phyloP scores from a whole-genome alignment of 1,140 invertebrate species.

The Xylocopa sonorina region DNA sequence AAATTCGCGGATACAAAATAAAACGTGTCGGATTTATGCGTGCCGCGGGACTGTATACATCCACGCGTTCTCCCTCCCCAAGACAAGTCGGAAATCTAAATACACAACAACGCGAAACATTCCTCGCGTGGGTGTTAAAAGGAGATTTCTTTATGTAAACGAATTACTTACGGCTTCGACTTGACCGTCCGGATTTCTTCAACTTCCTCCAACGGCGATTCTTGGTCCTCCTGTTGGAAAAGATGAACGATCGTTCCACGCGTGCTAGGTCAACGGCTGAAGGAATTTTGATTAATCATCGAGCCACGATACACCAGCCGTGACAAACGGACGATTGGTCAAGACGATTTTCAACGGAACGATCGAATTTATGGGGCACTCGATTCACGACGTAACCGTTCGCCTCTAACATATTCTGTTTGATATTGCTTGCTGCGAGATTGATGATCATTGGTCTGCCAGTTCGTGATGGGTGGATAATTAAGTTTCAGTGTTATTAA shows the following conservation, averaged over 20 bases:
- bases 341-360: constrained; percentile 11
- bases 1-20: neutral
- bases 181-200: neutral
- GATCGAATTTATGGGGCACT: constrained; percentile 5
- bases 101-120: neutral
- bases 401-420: neutral
- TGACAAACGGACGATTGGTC: neutral
- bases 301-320: neutral
- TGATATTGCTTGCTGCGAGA: neutral
- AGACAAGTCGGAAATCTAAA: neutral
- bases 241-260: neutral
- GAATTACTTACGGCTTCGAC: neutral
- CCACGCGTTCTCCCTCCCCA: neutral
- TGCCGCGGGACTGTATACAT: neutral
- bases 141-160: neutral
- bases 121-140: neutral
- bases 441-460: constrained; percentile 42
- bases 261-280: too few relatives aligned
- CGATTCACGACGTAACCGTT: neutral
- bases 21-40: constrained; percentile 1
- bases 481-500: constrained; percentile 33
- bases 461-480: constrained; percentile 34
- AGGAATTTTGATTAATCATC: neutral
- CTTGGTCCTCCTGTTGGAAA: neutral
- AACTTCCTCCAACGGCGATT: neutral